A percentile compares a stretch with the other conserved stretches of the same genome.
Evolutionary conservation across 1,140 invertebrate species (phyloP).

Genomic region (Eupristina koningsbergeri): DNA sequence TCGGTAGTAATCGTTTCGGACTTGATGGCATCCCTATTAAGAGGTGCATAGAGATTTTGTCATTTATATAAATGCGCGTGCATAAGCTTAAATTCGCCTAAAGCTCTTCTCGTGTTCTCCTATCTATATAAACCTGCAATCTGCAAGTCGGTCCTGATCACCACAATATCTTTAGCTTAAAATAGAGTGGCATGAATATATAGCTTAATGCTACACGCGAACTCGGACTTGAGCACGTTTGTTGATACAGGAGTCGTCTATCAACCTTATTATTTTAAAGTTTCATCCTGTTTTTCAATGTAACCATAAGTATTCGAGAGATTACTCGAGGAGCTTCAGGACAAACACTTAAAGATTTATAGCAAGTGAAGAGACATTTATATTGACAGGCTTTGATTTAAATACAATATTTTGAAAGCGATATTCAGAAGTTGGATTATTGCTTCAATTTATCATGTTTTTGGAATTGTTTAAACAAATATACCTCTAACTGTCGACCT

Average conservation of each 20-base stretch:
- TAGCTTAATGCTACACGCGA: slow-evolving; percentile 16
- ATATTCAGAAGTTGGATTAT: too few relatives aligned
- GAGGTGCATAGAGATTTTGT: background rate
- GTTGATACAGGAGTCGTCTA: background rate
- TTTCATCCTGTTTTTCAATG: background rate
- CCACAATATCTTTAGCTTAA: slow-evolving; percentile 33
- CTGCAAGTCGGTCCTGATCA: slow-evolving; percentile 8
- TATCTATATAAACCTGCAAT: background rate
- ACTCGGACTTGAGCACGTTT: background rate
- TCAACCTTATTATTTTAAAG: background rate
- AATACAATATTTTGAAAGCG: background rate
- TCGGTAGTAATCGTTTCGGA: background rate
- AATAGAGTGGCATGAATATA: background rate
- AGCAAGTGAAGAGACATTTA: background rate
- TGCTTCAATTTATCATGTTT: too few relatives aligned
- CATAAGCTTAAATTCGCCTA: slow-evolving; percentile 33
- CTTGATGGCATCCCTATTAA: background rate
- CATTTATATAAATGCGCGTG: background rate
- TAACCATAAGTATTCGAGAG: background rate
- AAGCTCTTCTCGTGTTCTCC: background rate
- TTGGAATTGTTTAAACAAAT: too few relatives aligned
- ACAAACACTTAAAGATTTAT: background rate
- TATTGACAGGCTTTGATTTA: background rate
- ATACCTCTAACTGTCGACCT: too few relatives aligned
- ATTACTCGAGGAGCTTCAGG: background rate